phyloP scores from a whole-genome alignment of 2,113 vertebrate genomes.

The Stomatorhinus ivindoensis region DNA sequence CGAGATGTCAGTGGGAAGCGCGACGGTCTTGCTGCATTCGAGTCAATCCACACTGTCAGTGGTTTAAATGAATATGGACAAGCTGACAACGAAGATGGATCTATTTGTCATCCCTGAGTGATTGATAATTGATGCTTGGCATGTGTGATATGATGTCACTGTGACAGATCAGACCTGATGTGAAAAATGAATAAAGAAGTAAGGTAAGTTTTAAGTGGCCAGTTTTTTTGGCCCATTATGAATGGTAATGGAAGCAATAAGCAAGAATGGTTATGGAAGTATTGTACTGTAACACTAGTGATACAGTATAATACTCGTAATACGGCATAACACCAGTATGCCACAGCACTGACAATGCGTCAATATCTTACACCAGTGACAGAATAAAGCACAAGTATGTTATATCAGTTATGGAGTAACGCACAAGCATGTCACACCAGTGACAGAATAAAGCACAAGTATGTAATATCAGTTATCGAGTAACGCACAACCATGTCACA shows the following conservation, averaged over 20 bases:
- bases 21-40: slow-evolving; percentile 21
- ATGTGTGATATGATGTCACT: slow-evolving; percentile 25
- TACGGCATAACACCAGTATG: neutral
- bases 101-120: slow-evolving; percentile 40
- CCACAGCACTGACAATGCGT: neutral
- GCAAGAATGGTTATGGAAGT: neutral
- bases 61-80: slow-evolving; percentile 52
- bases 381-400: neutral
- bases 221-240: neutral
- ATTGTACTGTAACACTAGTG: neutral
- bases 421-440: too few relatives aligned
- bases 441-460: neutral
- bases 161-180: neutral
- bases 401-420: too few relatives aligned
- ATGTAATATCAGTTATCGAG: too few relatives aligned
- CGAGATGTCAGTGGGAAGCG: neutral
- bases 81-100: slow-evolving; percentile 55
- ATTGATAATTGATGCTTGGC: slow-evolving; percentile 51
- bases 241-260: neutral
- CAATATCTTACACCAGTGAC: neutral
- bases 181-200: neutral
- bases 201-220: neutral
- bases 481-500: too few relatives aligned
- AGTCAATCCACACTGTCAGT: slow-evolving; percentile 23
- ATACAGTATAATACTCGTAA: neutral